phyloP scores from a whole-genome alignment of 2,797 vertebrate genomes.

The Aplochiton taeniatus region DNA sequence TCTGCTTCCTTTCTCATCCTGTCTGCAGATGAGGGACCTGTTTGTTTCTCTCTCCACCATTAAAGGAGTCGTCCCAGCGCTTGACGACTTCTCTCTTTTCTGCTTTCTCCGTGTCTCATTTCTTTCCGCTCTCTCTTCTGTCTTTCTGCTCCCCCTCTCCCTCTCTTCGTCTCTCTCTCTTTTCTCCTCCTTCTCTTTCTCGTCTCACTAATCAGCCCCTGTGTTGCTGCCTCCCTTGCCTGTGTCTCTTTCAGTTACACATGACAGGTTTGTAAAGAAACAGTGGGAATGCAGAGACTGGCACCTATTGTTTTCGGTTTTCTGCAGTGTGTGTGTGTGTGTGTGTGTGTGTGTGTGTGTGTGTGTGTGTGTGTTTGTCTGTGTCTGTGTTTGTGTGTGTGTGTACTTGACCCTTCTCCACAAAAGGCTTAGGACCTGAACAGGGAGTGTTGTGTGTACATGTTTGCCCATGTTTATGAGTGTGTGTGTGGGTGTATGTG shows the following conservation, averaged over 20 bases:
- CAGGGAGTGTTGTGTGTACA: conserved; percentile 26
- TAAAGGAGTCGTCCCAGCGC: conserved; percentile 52
- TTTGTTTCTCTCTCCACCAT: conserved; percentile 42
- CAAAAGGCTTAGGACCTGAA: conserved; percentile 62
- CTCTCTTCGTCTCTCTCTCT: neutral
- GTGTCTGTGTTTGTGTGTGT: conserved; percentile 29
- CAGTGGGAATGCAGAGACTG: conserved; percentile 57
- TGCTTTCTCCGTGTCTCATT: too few species aligned
- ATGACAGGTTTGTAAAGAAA: conserved; percentile 59
- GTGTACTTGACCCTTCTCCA: conserved; percentile 68
- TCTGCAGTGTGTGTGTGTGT: conserved; percentile 53
- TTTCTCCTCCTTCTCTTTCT: too few species aligned
- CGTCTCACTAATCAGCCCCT: conserved; percentile 38
- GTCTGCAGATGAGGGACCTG: conserved; percentile 27
- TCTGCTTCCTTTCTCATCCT: neutral
- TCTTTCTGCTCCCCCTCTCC: neutral
- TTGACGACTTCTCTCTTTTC: conserved; percentile 45
- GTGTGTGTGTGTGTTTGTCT: conserved; percentile 11
- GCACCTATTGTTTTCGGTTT: conserved; percentile 64
- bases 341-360: conserved; percentile 2
- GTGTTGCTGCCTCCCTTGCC: conserved; percentile 8
- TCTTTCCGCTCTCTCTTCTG: neutral
- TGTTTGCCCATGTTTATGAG: conserved; percentile 43
- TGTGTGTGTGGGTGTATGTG: conserved; percentile 31
- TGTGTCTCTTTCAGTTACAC: conserved; percentile 57